phyloP scores from a whole-genome alignment of 2,797 vertebrate genomes.

The Molossus alvarezi region DNA sequence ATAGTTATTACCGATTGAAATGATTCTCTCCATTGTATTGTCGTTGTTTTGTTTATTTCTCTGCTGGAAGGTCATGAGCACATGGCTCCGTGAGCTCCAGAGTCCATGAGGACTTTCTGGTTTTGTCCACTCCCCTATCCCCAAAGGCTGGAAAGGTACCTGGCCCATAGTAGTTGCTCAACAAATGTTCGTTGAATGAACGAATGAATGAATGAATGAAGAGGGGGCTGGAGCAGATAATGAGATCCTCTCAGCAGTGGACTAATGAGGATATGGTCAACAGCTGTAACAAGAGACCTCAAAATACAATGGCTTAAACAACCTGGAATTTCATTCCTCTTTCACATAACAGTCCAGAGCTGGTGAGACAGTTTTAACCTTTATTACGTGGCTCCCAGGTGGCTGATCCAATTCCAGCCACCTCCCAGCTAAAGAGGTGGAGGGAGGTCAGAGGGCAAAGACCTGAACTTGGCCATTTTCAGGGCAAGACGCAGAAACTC shows the following conservation, averaged over 20 bases:
- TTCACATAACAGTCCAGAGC: background rate
- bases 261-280: background rate
- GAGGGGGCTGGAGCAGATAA: background rate
- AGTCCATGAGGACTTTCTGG: too few species aligned
- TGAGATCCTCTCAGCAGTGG: background rate
- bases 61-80: background rate
- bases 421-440: background rate
- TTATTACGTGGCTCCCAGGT: background rate
- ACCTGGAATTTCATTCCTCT: background rate
- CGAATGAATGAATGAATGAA: background rate
- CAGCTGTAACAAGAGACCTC: background rate
- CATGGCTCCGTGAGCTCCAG: background rate
- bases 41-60: background rate
- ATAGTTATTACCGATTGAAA: background rate
- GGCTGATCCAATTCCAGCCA: background rate
- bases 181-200: background rate
- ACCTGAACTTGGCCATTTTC: background rate
- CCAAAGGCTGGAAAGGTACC: background rate
- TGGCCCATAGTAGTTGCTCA: background rate
- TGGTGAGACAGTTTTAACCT: background rate
- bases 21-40: background rate
- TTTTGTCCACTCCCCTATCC: background rate
- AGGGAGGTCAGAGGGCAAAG: background rate
- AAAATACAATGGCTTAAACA: background rate
- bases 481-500: background rate